Evolutionary conservation across 2,797 vertebrate genomes (phyloP), one percentile per base, ranked within the genome.

Genomic region (Karalla daura): DNA sequence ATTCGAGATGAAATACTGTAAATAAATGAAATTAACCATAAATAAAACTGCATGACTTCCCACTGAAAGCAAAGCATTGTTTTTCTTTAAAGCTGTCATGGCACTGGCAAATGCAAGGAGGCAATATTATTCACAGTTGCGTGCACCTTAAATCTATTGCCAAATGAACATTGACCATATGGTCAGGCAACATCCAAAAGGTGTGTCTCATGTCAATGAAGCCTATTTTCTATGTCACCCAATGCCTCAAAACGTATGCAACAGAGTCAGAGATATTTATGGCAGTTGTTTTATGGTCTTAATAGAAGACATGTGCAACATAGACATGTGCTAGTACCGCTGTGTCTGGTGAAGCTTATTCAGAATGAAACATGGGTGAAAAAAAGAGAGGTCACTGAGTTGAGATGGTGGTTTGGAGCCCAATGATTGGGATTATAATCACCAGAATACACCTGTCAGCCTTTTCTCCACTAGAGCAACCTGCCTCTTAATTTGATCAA

Each of bases 1-100:
- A 88, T 71, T 79, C 59, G 81, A 58, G 69, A 70, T 83, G 80
- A 83, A 91, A 88, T 80, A 77, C 64, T 69, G 76, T 85, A 89
- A 89, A 91, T 89, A 86, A 86, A 90, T 86, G 80, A 76, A 88
- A 84, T 86, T 84, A 79, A 81, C 67, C 63, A 36, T 78, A 70
- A 87, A 80, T 82, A 85, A 77, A 74, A 50, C 52, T 70, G 74
- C 84, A 62, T 74, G 67, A 72, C 72, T 76, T 63, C 41, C 27
- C 33, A 14, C 44, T 75, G 62, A 80, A 78, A 78, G 74, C 28
- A 62, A 70, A 69, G 56, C 33, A 84, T 88, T 81, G 64, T 87
- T 85, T 81, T 35, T 62, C 80, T 37, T 77, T 60, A 49, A 64
- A 66, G 46, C 66, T 72, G 61, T 72, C 54, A 62, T 60, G 25